Conservation (phyloP, 2,888 invertebrate species). For the Heteromurus nitidus region DNA sequence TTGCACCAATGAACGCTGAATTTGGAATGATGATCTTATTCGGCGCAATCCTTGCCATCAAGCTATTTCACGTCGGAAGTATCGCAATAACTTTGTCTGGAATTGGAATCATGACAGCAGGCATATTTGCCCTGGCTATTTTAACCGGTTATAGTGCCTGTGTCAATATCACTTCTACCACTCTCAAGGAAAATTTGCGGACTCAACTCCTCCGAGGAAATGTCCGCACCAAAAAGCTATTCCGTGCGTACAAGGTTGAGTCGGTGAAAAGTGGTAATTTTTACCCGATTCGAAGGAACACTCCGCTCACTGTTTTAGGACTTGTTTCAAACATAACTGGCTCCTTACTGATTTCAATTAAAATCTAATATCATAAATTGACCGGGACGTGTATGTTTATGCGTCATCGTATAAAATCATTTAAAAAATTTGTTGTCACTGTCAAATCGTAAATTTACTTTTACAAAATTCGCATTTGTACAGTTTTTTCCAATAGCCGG, state of each 20-base stretch:
- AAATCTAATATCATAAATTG: not conserved
- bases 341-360: conserved; percentile 18
- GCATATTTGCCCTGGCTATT: not conserved
- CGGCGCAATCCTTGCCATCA: conserved; percentile 10
- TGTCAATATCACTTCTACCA: too few species aligned
- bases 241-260: conserved; percentile 15
- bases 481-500: too few species aligned
- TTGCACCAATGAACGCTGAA: not conserved
- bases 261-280: conserved; percentile 13
- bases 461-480: too few species aligned
- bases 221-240: not conserved
- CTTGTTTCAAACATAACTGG: conserved; percentile 21
- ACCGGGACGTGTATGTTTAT: too few species aligned
- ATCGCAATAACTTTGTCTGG: not conserved
- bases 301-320: conserved; percentile 8
- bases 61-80: not conserved
- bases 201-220: not conserved
- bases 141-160: too few species aligned
- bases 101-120: not conserved
- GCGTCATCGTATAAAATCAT: too few species aligned
- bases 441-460: too few species aligned
- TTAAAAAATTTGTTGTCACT: too few species aligned
- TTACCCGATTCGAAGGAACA: conserved; percentile 11
- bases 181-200: not conserved
- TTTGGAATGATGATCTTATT: not conserved